Percentiles rank a stretch among this genome's conserved stretches.
phyloP scores from a whole-genome alignment of 2,113 vertebrate genomes.

The Isurus oxyrinchus region DNA sequence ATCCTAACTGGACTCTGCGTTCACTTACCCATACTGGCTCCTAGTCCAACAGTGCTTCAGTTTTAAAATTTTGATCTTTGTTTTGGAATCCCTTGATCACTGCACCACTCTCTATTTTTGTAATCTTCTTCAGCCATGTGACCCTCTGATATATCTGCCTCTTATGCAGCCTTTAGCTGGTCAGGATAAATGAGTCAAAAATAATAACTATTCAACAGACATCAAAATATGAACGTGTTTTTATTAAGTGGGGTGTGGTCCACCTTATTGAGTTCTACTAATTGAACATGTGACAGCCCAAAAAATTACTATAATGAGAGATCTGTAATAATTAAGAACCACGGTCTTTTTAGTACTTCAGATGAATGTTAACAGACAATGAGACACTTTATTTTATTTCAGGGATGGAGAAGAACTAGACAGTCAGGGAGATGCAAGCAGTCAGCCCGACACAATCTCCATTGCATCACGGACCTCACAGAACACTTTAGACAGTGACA shows the following conservation, averaged over 20 bases:
- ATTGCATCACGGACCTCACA: conserved; percentile 95
- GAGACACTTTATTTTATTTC: conserved; percentile 42
- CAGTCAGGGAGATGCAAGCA: conserved; percentile 97
- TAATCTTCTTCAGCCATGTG: neutral
- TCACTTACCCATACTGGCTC: no score
- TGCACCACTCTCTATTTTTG: no score
- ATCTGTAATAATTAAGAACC: neutral
- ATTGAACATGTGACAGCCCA: neutral
- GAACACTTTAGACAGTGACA: conserved; percentile 95
- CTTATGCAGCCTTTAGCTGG: neutral
- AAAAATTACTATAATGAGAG: neutral
- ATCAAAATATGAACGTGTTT: neutral
- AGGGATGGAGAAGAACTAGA: conserved; percentile 95
- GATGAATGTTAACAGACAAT: neutral
- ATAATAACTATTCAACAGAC: neutral
- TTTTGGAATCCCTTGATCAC: no score
- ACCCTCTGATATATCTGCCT: neutral
- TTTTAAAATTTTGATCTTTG: no score
- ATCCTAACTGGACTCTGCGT: no score
- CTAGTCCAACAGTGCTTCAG: no score
- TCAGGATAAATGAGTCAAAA: neutral
- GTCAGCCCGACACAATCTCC: conserved; percentile 95
- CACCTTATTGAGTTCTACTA: neutral
- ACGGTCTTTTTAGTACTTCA: neutral
- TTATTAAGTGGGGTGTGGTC: neutral